phyloP scores from a whole-genome alignment of 2,797 vertebrate genomes.

The Danio albolineatus region DNA sequence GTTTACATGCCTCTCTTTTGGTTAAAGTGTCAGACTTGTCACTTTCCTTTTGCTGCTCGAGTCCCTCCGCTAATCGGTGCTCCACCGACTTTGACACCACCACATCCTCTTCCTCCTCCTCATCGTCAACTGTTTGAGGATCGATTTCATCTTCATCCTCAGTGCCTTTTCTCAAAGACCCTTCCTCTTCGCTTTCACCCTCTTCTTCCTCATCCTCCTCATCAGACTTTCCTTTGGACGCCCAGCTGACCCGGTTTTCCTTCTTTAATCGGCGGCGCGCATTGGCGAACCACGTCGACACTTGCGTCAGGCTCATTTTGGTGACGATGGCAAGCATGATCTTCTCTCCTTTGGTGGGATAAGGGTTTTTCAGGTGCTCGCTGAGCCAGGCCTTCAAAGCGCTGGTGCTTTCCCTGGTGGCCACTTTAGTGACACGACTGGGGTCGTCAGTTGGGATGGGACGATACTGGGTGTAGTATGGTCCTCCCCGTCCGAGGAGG shows the following conservation, averaged over 20 bases:
- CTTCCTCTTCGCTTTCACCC: conserved; percentile 75
- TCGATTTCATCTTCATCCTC: conserved; percentile 69
- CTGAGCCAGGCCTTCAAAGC: conserved; percentile 85
- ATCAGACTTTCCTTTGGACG: conserved; percentile 79
- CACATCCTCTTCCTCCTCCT: conserved; percentile 48
- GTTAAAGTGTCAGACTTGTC: conserved; percentile 57
- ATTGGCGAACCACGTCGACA: conserved; percentile 87
- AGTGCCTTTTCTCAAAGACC: conserved; percentile 64
- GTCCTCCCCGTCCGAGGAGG: conserved; percentile 72
- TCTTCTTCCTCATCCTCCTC: conserved; percentile 76
- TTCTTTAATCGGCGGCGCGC: conserved; percentile 83
- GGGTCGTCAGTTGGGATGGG: conserved; percentile 73
- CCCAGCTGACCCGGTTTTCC: conserved; percentile 85
- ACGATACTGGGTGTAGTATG: conserved; percentile 78
- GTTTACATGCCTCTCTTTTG: conserved; percentile 71
- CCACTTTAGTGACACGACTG: conserved; percentile 78
- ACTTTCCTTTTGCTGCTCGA: conserved; percentile 44
- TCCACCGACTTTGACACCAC: conserved; percentile 51
- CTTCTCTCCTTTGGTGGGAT: conserved; percentile 86
- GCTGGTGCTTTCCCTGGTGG: conserved; percentile 83
- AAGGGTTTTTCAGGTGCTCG: conserved; percentile 86
- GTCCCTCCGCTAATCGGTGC: conserved; percentile 59
- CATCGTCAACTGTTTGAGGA: conserved; percentile 53
- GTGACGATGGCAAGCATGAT: conserved; percentile 88
- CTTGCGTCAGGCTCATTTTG: conserved; percentile 86